phyloP scores from a whole-genome alignment of 2,113 vertebrate genomes.

The Perognathus longimembris region DNA sequence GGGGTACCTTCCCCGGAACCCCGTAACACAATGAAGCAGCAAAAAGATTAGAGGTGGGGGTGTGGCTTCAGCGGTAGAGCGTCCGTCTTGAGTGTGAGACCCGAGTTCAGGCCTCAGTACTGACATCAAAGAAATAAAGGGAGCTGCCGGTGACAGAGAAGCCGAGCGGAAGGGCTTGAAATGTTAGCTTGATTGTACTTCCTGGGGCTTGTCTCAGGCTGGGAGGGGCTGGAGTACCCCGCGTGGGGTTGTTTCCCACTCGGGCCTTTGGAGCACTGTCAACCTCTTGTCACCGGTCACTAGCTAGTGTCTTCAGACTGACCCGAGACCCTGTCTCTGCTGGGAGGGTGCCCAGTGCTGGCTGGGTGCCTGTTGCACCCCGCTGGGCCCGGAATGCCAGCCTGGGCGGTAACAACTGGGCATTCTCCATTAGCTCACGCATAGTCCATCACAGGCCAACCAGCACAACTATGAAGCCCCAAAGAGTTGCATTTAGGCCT shows the following conservation, averaged over 20 bases:
- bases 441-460: background rate
- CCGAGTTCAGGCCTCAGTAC: no score
- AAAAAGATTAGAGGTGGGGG: no score
- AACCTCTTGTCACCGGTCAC: no score
- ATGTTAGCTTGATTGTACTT: background rate
- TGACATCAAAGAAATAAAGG: no score
- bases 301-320: background rate
- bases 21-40: no score
- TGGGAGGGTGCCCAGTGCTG: background rate
- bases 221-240: background rate
- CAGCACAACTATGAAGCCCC: background rate
- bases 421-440: background rate
- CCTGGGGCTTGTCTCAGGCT: background rate
- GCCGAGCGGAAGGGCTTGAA: background rate
- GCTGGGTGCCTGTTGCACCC: background rate
- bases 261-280: background rate
- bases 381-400: background rate
- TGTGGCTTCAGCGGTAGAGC: no score
- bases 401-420: background rate
- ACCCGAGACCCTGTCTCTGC: accelerated
- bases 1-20: no score
- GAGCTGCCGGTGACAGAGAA: no score
- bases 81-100: no score
- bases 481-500: background rate
- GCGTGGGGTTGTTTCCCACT: accelerated